Base-by-base conservation (phyloP, 2,113 vertebrate species). In the Piliocolobus tephrosceles region DNA sequence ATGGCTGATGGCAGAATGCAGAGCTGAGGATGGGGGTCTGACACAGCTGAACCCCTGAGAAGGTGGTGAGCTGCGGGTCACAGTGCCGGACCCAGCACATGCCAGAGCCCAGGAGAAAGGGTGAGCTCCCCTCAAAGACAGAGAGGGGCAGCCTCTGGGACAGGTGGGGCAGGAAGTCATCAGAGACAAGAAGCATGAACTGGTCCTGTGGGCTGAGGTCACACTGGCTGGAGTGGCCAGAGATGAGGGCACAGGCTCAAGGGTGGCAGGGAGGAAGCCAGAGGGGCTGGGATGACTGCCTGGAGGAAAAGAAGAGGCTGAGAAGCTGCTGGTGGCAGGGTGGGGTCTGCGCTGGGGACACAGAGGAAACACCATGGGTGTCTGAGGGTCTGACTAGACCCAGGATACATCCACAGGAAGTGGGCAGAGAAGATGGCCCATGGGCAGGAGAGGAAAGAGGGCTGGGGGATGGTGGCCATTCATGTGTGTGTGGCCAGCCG, bases 291-390 rank as follows among this genome's bases (percentile, higher is more conserved):
- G 14, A 17, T 17, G 66, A 68, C 32, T 7, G 6, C 66, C 32
- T 1, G 6, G 32, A 35, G 32, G 3, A 32, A 30, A 66, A 12
- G 61, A 8, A 30, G 68, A 66, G 38, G 25, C 27, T 6, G 22
- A 4, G 61, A 17, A 6, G 22, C 23, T 22, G 23, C 10, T 38
- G 43, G 61, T 6, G 11, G 61, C 61, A 30, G 35, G 70, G n/a
- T 11, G 3, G 25, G 20, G 38, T 10, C 64, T 58, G 25, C 13
- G 4, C 4, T 20, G 18, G 43, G n/a, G 43, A 38, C 73, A 5
- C 25, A 6, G 6, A 43, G 22, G 20, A 32, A 40, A 11, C 27
- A 8, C 25, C 27, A 1, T 7, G 64, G 0, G 2, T 1, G 68
- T 58, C 55, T 18, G 61, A 86, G 55, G 25, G 66, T 30, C 58